These are phyloP conservation scores for Acestrorhynchus altus DNA, from an alignment of 2,797 vertebrate genomes.

Conservation along the genomic window DNA sequence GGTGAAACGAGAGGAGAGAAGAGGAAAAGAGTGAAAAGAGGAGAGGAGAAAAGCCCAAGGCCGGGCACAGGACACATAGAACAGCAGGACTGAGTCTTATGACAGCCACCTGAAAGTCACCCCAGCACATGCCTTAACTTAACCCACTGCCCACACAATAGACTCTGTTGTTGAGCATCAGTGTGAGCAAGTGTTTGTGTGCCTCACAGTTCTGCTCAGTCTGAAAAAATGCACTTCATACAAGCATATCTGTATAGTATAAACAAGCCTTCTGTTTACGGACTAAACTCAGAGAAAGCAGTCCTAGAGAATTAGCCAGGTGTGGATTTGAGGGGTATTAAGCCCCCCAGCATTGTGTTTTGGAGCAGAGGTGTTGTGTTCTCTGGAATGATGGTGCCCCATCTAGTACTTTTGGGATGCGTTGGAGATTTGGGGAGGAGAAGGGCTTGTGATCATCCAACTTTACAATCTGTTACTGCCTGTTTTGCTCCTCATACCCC, in stretches of 20 bases:
- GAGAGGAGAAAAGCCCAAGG: conserved; percentile 39
- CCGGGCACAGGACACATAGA: conserved; percentile 53
- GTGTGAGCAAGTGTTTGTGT: conserved; percentile 4
- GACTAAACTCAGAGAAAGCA: not conserved
- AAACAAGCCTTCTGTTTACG: not conserved
- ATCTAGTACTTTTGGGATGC: no score
- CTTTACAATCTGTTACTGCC: no score
- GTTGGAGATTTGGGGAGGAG: no score
- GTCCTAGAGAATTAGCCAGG: not conserved
- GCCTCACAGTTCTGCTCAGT: conserved; percentile 15
- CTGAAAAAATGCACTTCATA: not conserved
- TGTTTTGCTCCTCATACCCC: no score
- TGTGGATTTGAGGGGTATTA: no score
- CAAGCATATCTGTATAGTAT: not conserved
- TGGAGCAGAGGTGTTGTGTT: no score
- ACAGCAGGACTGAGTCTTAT: conserved; percentile 66
- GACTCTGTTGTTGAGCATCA: conserved; percentile 62
- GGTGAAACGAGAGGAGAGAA: not conserved
- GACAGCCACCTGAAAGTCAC: conserved; percentile 76
- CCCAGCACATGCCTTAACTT: conserved; percentile 62
- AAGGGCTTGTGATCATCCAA: no score
- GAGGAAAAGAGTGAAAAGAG: not conserved
- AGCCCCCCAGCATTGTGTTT: not conserved
- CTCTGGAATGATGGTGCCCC: no score
- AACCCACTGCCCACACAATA: conserved; percentile 63